Conservation (phyloP, 2,797 vertebrate genomes). For the Danio choprae region DNA sequence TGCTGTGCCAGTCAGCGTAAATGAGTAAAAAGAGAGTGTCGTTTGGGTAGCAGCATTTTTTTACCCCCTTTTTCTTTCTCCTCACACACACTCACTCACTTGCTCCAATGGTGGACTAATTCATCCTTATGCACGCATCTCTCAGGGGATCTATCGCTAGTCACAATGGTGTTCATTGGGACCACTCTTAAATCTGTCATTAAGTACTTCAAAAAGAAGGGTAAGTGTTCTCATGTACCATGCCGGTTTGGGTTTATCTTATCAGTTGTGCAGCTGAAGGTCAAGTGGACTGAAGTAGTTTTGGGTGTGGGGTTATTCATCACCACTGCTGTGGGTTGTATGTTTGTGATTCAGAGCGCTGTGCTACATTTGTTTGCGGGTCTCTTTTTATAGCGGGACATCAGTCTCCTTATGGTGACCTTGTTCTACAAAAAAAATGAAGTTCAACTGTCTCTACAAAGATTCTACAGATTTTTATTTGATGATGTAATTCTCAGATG, state of each 20-base stretch:
- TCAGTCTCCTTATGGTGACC: constrained; percentile 30
- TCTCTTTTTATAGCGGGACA: constrained; percentile 27
- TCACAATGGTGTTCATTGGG: constrained; percentile 86
- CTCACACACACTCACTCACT: constrained; percentile 25
- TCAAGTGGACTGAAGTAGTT: constrained; percentile 52
- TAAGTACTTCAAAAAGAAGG: constrained; percentile 84
- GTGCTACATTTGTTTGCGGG: constrained; percentile 17
- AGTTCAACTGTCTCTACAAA: too few species aligned
- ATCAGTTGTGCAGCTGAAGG: constrained; percentile 54
- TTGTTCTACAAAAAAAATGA: constrained; percentile 25
- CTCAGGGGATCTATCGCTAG: constrained; percentile 29
- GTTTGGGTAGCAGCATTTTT: constrained; percentile 47
- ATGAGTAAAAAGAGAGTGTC: constrained; percentile 44
- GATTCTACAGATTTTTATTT: not conserved
- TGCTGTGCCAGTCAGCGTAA: constrained; percentile 59
- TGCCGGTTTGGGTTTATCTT: constrained; percentile 26
- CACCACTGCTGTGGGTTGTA: not conserved
- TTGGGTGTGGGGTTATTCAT: constrained; percentile 34
- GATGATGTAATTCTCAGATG: not conserved
- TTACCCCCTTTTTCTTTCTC: constrained; percentile 19
- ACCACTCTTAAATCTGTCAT: constrained; percentile 85
- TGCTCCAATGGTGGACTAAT: constrained; percentile 47
- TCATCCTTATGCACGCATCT: constrained; percentile 1
- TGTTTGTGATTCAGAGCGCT: constrained; percentile 20
- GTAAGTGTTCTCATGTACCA: constrained; percentile 73